Evolutionary conservation across 1,140 invertebrate species (phyloP), one percentile per base, ranked within the genome.

Genomic region (Triops cancriformis): DNA sequence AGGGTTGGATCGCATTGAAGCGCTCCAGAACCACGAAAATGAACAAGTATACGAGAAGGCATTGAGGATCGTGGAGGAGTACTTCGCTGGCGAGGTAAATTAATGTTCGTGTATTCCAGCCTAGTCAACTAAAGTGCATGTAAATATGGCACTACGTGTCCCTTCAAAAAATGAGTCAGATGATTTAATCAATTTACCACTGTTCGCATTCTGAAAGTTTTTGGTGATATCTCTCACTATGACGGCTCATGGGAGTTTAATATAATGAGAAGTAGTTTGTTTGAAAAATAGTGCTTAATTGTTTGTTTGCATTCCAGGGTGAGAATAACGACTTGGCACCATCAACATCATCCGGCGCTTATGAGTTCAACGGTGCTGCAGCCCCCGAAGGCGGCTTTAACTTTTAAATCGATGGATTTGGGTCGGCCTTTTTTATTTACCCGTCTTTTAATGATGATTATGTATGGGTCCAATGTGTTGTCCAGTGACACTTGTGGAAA

Each of bases 31-130:
- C 78, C 92, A 94, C 83, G 88, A 91, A 81, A 93, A 92, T 85
- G 88, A 89, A 81, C 87, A 92, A 82, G 89, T 98, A 73, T 98
- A 97, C 85, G 90, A 92, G 82, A 91, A 95, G 84, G 89, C 91
- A 9, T 88, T 90, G 76, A 85, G 87, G 76, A 91, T 98, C 76
- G 90, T 98, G 79, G 95, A 97, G 81, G 88, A 86, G 0, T 98
- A 90, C 85, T 98, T 97, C 83, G 87, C 87, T 75, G 88, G 86
- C 23, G 89, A 86, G 78, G 85, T 82, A 79, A 78, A 27, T 73
- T 3, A 23, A 23, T 2, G 28, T 26, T 9, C 1, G 5, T 73
- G 1, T 18, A 23, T 77, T 3, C 28, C 5, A 26, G 12, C 26
- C 6, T 26, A n/a, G 18, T 45, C 18, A 26, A 11, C 10, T 72